Evolutionary conservation across 2,797 vertebrate genomes (phyloP).

Genomic region (Eulemur albifrons): DNA sequence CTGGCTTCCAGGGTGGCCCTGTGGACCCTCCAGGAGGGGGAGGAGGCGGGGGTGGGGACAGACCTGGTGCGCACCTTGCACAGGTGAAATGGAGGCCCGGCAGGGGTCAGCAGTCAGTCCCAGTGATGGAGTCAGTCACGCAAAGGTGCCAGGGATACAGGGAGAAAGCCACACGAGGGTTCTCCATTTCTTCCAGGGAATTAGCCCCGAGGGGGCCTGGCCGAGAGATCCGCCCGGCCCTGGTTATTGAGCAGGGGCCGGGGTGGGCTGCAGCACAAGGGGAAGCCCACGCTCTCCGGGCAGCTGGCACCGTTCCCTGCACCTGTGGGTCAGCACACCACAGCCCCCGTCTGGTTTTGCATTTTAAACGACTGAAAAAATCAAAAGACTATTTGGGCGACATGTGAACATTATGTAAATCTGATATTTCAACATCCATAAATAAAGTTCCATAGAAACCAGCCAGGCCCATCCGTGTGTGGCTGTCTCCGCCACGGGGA

Average conservation of each 20-base stretch:
- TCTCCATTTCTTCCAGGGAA: neutral
- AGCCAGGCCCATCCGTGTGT: rapidly evolving
- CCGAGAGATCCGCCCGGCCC: neutral
- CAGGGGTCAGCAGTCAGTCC: neutral
- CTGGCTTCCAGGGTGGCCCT: neutral
- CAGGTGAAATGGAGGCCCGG: neutral
- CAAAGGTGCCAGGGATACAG: no score
- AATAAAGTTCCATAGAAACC: rapidly evolving
- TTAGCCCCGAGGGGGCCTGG: no score
- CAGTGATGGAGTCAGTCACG: neutral
- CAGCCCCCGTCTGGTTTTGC: neutral
- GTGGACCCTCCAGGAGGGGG: neutral
- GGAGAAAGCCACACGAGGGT: neutral
- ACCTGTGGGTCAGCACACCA: neutral
- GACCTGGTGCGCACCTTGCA: neutral
- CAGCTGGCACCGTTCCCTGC: neutral
- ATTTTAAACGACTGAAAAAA: neutral
- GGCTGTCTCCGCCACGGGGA: rapidly evolving
- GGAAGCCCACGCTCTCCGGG: neutral
- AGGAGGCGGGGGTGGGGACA: rapidly evolving
- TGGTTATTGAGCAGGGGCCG: no score
- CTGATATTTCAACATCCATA: rapidly evolving
- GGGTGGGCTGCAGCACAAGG: neutral
- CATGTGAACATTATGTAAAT: neutral
- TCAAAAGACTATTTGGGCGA: neutral